Base-by-base conservation (phyloP, 1,140 invertebrate species). In the Drosophila parvula region DNA sequence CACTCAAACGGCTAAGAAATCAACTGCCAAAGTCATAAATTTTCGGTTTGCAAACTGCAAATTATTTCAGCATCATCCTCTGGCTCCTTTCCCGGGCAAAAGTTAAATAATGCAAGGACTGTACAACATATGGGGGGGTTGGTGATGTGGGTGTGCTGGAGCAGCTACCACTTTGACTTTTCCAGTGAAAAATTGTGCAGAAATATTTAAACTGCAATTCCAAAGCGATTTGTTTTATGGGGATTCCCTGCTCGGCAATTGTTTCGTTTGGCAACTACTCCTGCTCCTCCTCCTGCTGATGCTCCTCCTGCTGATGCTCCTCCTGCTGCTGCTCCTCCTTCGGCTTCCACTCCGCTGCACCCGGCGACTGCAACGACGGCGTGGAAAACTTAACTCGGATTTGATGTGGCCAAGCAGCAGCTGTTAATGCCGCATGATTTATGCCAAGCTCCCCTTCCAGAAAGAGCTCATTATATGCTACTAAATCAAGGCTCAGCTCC, bases 131-230 rank as follows among this genome's bases (percentile, higher is more conserved):
- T 69, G 62, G 38, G 47, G 40, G 22, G 44, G 53, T 5, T 30
- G 30, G 5, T 5, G 30, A 7, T n/a, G 30, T 30, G 30, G 30
- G 30, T 30, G 30, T 30, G 30, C n/a, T n/a, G 30, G 30, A 30
- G 30, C 30, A 22, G 22, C 22, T 12, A 14, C 1, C 56, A 45
- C 30, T 36, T 44, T 50, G 51, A 70, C 51, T 47, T 32, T 32
- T 30, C 36, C 41, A 43, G 64, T 60, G 64, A 70, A 76, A 84
- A 76, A 70, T 69, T 65, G 58, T 71, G 44, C 71, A 61, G 67
- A 84, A 83, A 84, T 84, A 80, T 84, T 84, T 83, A 80, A 83
- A 83, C 69, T 85, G 71, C 81, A 85, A 85, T 83, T 83, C 73
- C 64, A 77, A 85, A 85, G 77, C 73, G 73, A 83, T 83, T 83